A percentile compares a stretch with the other conserved stretches of the same genome.
Conservation (phyloP, 2,888 invertebrate species). For the Dolichopus griseipennis region DNA sequence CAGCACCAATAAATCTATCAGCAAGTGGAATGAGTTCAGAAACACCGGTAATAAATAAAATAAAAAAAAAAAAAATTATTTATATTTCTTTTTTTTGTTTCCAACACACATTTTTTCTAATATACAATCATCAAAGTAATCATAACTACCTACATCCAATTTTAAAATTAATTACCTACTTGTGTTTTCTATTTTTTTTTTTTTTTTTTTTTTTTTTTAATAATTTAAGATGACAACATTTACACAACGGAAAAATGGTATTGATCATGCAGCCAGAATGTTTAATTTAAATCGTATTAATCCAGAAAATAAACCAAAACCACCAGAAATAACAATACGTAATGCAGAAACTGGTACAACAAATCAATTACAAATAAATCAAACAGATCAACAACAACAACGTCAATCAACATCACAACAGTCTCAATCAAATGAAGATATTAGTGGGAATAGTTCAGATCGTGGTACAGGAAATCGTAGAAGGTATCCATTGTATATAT, state of each 20-base stretch:
- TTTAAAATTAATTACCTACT: neutral
- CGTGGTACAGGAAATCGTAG: slow-evolving; percentile 21
- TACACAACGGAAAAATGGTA: slow-evolving; percentile 27
- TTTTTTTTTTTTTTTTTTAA: neutral
- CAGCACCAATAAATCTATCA: slow-evolving; percentile 34
- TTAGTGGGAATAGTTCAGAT: slow-evolving; percentile 17
- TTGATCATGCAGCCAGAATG: slow-evolving; percentile 26
- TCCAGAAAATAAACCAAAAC: slow-evolving; percentile 22
- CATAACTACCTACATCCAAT: too few relatives aligned
- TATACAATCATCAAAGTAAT: too few relatives aligned
- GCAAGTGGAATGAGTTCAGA: slow-evolving; percentile 28
- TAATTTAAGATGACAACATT: slow-evolving; percentile 20
- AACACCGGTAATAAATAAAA: slow-evolving; percentile 24
- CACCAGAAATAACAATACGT: slow-evolving; percentile 21
- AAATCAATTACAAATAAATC: slow-evolving; percentile 11
- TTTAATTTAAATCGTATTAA: slow-evolving; percentile 28
- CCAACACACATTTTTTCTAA: too few relatives aligned
- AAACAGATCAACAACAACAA: slow-evolving; percentile 14
- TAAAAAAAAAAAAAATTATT: too few relatives aligned
- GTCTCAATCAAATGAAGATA: slow-evolving; percentile 18
- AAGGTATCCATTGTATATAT: slow-evolving; percentile 18
- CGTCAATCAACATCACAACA: slow-evolving; percentile 16
- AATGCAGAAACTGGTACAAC: slow-evolving; percentile 7
- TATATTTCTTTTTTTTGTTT: too few relatives aligned
- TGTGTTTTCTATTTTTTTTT: neutral